These are phyloP conservation scores for Hydraecia micacea DNA, from an alignment of 2,888 invertebrate species.

Conservation along the genomic window DNA sequence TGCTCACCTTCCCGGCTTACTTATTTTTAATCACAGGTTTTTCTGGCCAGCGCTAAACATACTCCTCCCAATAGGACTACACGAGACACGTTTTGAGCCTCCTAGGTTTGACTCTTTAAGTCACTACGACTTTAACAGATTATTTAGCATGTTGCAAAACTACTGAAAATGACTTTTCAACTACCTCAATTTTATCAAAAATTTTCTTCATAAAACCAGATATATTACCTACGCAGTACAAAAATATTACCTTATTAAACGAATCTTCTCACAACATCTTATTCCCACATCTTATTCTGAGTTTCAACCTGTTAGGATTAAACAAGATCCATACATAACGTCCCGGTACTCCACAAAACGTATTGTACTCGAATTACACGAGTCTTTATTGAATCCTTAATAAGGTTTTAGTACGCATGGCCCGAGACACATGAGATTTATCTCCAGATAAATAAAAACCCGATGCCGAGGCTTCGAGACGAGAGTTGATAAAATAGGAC, in stretches of 20 bases:
- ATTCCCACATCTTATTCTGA: slow-evolving; percentile 16
- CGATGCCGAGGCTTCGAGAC: neutral
- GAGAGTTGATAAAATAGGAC: slow-evolving; percentile 9
- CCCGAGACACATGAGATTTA: slow-evolving; percentile 49
- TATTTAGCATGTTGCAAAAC: neutral
- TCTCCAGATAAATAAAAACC: slow-evolving; percentile 44
- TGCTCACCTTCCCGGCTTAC: neutral
- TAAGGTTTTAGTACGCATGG: slow-evolving; percentile 39
- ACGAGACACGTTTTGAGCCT: neutral
- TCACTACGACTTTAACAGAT: too few relatives aligned
- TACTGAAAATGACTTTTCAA: neutral
- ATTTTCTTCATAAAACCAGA: neutral
- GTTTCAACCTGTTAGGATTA: slow-evolving; percentile 33
- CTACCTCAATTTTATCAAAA: neutral
- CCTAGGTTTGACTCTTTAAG: too few relatives aligned
- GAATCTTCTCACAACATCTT: neutral
- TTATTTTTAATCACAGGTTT: neutral
- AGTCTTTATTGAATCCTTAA: slow-evolving; percentile 49
- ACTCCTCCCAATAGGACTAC: neutral
- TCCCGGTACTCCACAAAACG: slow-evolving; percentile 31
- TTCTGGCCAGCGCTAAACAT: too few relatives aligned
- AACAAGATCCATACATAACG: slow-evolving; percentile 43
- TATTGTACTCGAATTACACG: slow-evolving; percentile 43
- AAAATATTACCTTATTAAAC: neutral
- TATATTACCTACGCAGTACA: neutral